These are phyloP conservation scores for Hephaestus fuliginosus DNA, from an alignment of 2,797 vertebrate genomes.

Conservation along the genomic window DNA sequence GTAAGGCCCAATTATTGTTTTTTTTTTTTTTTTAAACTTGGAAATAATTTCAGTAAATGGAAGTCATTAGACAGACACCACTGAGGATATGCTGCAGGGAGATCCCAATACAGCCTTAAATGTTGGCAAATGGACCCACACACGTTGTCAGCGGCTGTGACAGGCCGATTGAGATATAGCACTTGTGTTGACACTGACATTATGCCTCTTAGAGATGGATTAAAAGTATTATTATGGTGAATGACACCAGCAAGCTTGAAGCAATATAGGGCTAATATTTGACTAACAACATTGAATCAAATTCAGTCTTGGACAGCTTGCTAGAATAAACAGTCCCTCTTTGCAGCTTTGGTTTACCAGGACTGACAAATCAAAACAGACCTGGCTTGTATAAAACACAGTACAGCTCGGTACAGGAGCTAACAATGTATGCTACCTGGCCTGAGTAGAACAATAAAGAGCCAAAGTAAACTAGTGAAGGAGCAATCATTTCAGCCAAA, in stretches of 20 bases:
- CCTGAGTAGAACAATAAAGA: not conserved
- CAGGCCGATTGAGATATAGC: not conserved
- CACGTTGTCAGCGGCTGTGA: not conserved
- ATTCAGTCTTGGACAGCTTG: not conserved
- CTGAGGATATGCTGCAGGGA: not conserved
- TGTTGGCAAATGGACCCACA: not conserved
- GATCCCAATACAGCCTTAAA: not conserved
- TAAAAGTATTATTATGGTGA: not conserved
- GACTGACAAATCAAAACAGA: not conserved
- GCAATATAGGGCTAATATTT: not conserved
- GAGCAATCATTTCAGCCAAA: not conserved
- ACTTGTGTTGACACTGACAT: not conserved
- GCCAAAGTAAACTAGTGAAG: not conserved
- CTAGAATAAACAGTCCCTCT: not conserved
- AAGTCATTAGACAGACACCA: conserved; percentile 13
- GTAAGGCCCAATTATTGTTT: not conserved
- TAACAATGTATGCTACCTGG: not conserved
- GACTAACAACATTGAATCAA: not conserved
- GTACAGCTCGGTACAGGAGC: not conserved
- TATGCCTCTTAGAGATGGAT: conserved; percentile 5
- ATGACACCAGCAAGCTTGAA: not conserved
- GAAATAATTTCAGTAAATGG: conserved; percentile 42
- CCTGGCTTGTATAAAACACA: not conserved
- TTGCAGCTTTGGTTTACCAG: not conserved
- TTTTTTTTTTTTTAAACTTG: conserved; percentile 2